phyloP scores from a whole-genome alignment of 2,113 vertebrate species.

The Falco punctatus region DNA sequence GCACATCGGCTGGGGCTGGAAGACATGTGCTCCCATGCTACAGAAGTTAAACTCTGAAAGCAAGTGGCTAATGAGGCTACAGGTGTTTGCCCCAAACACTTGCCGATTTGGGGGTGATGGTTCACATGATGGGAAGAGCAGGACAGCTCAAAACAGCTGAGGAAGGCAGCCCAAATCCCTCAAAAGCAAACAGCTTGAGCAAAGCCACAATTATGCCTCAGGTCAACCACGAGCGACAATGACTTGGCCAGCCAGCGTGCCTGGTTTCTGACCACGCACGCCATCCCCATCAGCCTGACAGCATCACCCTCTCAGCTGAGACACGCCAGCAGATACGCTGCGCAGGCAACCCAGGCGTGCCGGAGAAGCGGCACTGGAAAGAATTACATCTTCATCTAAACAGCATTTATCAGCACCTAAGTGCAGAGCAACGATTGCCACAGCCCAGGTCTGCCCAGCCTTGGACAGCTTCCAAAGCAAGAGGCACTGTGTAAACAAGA shows the following conservation, averaged over 20 bases:
- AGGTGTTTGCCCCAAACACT: background rate
- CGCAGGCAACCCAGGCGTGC: background rate
- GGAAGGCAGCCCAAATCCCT: background rate
- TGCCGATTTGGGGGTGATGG: background rate
- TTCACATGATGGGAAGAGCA: background rate
- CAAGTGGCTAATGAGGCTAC: background rate
- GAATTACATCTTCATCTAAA: background rate
- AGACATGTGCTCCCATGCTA: background rate
- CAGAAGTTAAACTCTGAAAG: background rate
- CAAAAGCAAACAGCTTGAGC: background rate
- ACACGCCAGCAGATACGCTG: fast-evolving
- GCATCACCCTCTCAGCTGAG: background rate
- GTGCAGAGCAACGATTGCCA: background rate
- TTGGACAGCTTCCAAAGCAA: background rate
- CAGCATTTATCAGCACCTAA: background rate
- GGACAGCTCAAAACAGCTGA: background rate
- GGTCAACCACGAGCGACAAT: background rate
- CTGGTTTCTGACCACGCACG: fast-evolving
- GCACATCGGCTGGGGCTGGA: background rate
- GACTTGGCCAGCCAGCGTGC: fast-evolving
- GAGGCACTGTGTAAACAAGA: background rate
- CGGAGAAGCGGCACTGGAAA: background rate
- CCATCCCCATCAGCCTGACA: background rate
- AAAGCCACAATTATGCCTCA: fast-evolving
- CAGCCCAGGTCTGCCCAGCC: background rate